A percentile compares a stretch with the other conserved stretches of the same genome.
phyloP scores from a whole-genome alignment of 2,113 vertebrate species.

The Sylvietta virens region DNA sequence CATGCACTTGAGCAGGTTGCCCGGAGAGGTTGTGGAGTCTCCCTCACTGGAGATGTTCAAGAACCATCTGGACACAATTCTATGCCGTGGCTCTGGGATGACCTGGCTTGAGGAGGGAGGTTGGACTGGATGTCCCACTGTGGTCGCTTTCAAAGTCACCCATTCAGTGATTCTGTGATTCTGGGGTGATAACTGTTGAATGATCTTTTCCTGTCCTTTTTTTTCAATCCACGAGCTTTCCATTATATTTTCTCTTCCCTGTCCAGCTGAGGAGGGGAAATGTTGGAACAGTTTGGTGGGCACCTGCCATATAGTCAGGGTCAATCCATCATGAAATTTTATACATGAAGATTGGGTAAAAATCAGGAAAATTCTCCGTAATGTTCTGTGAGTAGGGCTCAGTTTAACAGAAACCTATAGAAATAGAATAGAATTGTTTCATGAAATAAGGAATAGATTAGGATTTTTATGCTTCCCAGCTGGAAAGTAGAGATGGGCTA shows the following conservation, averaged over 20 bases:
- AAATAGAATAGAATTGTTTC: background rate
- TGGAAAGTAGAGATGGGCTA: background rate
- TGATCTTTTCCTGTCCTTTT: background rate
- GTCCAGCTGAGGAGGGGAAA: background rate
- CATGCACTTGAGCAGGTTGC: background rate
- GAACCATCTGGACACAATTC: background rate
- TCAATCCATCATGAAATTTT: background rate
- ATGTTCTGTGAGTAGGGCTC: background rate
- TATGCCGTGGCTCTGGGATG: background rate
- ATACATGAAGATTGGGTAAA: background rate
- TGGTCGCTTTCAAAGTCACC: background rate
- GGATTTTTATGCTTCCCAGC: background rate
- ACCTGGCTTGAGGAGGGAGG: background rate
- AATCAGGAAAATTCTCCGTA: background rate
- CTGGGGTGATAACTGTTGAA: accelerated
- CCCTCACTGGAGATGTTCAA: too few relatives aligned
- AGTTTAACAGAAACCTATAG: background rate
- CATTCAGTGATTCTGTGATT: accelerated
- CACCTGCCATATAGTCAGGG: background rate
- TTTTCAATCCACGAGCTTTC: accelerated
- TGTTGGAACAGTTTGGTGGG: background rate
- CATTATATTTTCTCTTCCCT: background rate
- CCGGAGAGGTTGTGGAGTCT: background rate
- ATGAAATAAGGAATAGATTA: background rate
- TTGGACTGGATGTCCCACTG: too few relatives aligned